Percentiles rank a stretch among this genome's conserved stretches.
Conservation (phyloP, 2,797 vertebrate species). For the Chrysocyon brachyurus region DNA sequence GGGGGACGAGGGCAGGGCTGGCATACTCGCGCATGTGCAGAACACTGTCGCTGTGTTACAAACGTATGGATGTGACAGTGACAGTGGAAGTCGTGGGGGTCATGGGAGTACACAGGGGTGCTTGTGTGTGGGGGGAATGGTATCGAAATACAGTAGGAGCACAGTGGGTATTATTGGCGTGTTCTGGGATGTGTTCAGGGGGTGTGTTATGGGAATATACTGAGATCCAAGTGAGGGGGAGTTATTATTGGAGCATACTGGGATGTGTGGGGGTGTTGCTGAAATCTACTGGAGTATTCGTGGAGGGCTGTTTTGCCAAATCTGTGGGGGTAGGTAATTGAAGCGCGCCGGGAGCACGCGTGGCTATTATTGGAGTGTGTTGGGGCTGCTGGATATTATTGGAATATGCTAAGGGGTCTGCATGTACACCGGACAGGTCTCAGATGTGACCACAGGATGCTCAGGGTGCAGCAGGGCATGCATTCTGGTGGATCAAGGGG, state of each 20-base stretch:
- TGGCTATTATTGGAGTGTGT: constrained; percentile 53
- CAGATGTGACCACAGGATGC: not conserved
- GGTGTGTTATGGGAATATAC: constrained; percentile 58
- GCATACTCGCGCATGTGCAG: fast-evolving
- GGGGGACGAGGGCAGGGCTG: not conserved
- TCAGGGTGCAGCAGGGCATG: fast-evolving
- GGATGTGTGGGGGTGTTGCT: constrained; percentile 66
- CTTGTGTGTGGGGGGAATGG: not conserved
- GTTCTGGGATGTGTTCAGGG: constrained; percentile 50
- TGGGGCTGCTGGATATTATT: not conserved
- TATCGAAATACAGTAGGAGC: not conserved
- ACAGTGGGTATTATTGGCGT: not conserved
- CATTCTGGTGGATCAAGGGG: fast-evolving
- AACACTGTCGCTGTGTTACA: fast-evolving
- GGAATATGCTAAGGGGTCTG: not conserved
- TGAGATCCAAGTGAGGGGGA: constrained; percentile 55
- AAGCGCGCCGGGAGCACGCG: not conserved
- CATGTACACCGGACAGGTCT: fast-evolving
- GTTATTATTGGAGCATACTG: constrained; percentile 63
- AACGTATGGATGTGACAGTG: not conserved
- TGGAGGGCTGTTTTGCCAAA: constrained; percentile 51
- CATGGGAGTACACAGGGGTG: not conserved
- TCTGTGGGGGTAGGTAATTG: constrained; percentile 65
- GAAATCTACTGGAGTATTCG: constrained; percentile 71
- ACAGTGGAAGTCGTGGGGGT: not conserved